phyloP scores from a whole-genome alignment of 2,797 vertebrate genomes.

The Psittacula echo region DNA sequence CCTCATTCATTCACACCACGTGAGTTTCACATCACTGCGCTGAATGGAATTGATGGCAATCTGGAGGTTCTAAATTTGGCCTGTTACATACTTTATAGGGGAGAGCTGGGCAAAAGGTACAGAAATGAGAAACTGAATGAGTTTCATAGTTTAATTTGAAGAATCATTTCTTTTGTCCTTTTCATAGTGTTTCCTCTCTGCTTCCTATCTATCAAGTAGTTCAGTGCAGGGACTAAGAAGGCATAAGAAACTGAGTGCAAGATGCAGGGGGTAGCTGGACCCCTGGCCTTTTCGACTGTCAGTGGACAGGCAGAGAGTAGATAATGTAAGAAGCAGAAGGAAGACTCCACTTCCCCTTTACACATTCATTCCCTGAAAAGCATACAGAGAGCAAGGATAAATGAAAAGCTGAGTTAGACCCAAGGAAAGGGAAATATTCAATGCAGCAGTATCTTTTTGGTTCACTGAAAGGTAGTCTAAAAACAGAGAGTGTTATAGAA shows the following conservation, averaged over 20 bases:
- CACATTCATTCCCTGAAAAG: neutral
- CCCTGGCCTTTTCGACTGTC: neutral
- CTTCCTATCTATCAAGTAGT: neutral
- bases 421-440: neutral
- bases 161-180: neutral
- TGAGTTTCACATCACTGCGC: accelerated
- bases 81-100: neutral
- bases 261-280: neutral
- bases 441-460: neutral
- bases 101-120: neutral
- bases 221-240: neutral
- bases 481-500: neutral
- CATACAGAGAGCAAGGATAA: neutral
- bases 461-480: neutral
- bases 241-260: neutral
- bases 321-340: neutral
- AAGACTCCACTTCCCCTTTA: neutral
- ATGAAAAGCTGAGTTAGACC: neutral
- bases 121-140: neutral
- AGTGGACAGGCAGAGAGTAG: neutral
- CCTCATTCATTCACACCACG: neutral
- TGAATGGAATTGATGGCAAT: conserved; percentile 23
- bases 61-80: conserved; percentile 23
- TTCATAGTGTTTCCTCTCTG: neutral
- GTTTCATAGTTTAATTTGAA: neutral